Percentiles rank a stretch among this genome's conserved stretches.
Evolutionary conservation across 2,888 invertebrate genomes (phyloP).

Genomic region (Belgica antarctica): DNA sequence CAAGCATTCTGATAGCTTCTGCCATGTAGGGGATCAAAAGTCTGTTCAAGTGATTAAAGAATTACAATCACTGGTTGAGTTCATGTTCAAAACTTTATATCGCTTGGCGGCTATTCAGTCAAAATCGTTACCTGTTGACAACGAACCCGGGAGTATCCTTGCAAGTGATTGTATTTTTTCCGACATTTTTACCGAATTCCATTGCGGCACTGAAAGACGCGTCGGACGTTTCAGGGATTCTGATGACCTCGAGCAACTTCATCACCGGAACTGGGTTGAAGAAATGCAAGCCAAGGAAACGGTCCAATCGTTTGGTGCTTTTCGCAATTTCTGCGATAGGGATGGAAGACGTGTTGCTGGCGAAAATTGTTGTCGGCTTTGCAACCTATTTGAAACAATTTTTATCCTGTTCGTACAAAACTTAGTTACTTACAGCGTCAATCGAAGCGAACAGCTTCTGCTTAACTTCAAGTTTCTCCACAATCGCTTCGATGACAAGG

Average conservation of each 20-base stretch:
- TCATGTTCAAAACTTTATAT: too few species aligned
- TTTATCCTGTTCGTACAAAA: background rate
- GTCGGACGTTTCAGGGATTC: slow-evolving; percentile 72
- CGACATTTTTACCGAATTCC: slow-evolving; percentile 77
- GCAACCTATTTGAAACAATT: slow-evolving; percentile 5
- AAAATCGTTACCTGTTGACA: too few species aligned
- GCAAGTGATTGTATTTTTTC: slow-evolving; percentile 81
- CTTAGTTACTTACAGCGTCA: slow-evolving; percentile 60
- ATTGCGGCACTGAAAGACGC: slow-evolving; percentile 70
- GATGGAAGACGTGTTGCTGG: slow-evolving; percentile 86
- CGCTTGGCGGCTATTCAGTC: too few species aligned
- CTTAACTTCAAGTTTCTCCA: slow-evolving; percentile 76
- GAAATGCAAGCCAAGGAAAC: slow-evolving; percentile 85
- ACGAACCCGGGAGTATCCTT: slow-evolving; percentile 93
- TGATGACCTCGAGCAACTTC: slow-evolving; percentile 81
- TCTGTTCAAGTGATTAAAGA: too few species aligned
- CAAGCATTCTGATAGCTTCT: slow-evolving; percentile 76
- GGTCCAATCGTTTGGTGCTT: slow-evolving; percentile 68
- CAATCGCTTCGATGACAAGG: slow-evolving; percentile 83
- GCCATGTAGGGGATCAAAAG: slow-evolving; percentile 78
- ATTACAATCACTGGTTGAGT: too few species aligned
- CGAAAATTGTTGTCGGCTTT: slow-evolving; percentile 64
- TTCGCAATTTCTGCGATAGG: slow-evolving; percentile 78
- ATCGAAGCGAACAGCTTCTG: slow-evolving; percentile 72
- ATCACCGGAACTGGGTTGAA: slow-evolving; percentile 90